A percentile compares a stretch with the other conserved stretches of the same genome.
Conservation (phyloP, 2,797 vertebrate genomes). For the Crocodylus rhombifer region DNA sequence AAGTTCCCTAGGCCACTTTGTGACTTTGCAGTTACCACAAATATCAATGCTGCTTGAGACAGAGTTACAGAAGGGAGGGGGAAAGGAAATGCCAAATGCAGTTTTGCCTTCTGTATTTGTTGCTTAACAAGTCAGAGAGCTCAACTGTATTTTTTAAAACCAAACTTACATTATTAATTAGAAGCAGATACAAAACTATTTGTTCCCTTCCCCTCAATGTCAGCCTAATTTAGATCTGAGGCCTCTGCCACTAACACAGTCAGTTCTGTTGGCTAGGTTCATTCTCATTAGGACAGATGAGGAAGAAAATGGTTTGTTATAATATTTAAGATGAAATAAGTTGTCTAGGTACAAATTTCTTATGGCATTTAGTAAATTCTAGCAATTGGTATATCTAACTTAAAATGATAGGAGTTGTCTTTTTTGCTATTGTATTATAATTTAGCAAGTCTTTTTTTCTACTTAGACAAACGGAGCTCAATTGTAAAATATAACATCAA, state of each 20-base stretch:
- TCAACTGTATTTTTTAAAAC: not conserved
- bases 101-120: slow-evolving; percentile 27
- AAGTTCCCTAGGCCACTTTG: slow-evolving; percentile 54
- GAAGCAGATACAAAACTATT: slow-evolving; percentile 9
- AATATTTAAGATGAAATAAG: slow-evolving; percentile 54
- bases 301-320: slow-evolving; percentile 8
- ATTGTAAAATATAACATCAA: slow-evolving; percentile 81
- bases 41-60: slow-evolving; percentile 53
- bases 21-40: slow-evolving; percentile 62
- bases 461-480: slow-evolving; percentile 20
- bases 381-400: slow-evolving; percentile 10
- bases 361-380: slow-evolving; percentile 35
- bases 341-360: slow-evolving; percentile 57
- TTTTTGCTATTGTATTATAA: not conserved
- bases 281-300: not conserved
- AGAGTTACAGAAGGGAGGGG: slow-evolving; percentile 6
- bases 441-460: slow-evolving; percentile 34
- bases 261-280: slow-evolving; percentile 16
- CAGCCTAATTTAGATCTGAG: slow-evolving; percentile 9
- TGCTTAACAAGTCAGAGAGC: not conserved
- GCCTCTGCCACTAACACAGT: not conserved
- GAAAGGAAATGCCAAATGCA: slow-evolving; percentile 6
- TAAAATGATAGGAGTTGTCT: not conserved
- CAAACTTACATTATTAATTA: not conserved
- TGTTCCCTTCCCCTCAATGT: slow-evolving; percentile 21